Conservation (phyloP, 2,888 invertebrate species). For the Galerucella pusilla region DNA sequence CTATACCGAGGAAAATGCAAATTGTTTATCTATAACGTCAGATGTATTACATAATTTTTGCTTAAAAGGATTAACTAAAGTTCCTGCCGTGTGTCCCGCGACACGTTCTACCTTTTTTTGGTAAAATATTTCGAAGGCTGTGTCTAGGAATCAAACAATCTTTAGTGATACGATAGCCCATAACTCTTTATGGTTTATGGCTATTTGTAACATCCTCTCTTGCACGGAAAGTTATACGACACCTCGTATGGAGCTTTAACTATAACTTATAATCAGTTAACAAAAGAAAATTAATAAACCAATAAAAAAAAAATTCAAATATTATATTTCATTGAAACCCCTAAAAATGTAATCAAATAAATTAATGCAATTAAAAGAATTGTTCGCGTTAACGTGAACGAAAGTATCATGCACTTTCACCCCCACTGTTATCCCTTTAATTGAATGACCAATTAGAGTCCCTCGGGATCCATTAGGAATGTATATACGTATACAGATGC, state of each 20-base stretch:
- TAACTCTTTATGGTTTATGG: too few relatives aligned
- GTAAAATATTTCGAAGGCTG: too few relatives aligned
- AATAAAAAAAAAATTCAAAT: not conserved
- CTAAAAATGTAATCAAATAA: slow-evolving; percentile 22
- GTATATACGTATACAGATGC: slow-evolving; percentile 46
- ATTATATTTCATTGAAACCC: not conserved
- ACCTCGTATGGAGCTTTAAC: not conserved
- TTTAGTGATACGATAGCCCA: too few relatives aligned
- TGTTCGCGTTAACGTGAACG: slow-evolving; percentile 27
- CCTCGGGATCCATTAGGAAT: slow-evolving; percentile 55
- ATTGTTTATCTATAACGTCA: too few relatives aligned
- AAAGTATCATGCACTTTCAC: slow-evolving; percentile 50
- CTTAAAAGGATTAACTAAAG: too few relatives aligned
- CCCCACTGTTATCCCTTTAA: slow-evolving; percentile 56
- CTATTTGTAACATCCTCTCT: too few relatives aligned
- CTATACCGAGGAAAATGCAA: too few relatives aligned
- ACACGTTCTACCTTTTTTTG: too few relatives aligned
- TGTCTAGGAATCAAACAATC: too few relatives aligned
- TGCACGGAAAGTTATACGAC: too few relatives aligned
- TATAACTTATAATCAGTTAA: not conserved
- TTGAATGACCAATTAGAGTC: slow-evolving; percentile 58
- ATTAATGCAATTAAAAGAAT: slow-evolving; percentile 39
- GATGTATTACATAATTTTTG: too few relatives aligned
- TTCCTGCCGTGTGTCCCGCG: too few relatives aligned
- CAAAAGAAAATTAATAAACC: not conserved